These are phyloP conservation scores for Agrochola macilenta DNA, from an alignment of 2,888 invertebrate species.

Conservation along the genomic window DNA sequence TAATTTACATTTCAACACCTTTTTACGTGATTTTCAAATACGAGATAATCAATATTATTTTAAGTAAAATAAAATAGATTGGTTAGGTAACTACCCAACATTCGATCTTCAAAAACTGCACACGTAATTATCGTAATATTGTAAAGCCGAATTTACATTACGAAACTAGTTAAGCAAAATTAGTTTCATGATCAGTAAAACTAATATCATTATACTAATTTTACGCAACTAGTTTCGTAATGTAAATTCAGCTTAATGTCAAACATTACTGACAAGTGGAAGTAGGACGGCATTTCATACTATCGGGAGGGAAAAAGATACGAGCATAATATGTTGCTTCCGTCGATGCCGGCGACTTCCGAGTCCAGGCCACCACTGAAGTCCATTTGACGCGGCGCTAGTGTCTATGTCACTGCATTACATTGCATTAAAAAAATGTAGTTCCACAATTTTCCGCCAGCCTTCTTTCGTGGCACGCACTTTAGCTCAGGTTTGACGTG, in stretches of 20 bases:
- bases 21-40: conserved; percentile 5
- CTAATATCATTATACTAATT: too few species aligned
- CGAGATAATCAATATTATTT: conserved; percentile 6
- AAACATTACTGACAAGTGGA: background rate
- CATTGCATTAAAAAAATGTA: too few species aligned
- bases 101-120: background rate
- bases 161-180: too few species aligned
- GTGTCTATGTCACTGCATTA: too few species aligned
- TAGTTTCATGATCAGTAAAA: too few species aligned
- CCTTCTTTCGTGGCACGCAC: too few species aligned
- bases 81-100: background rate
- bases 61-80: background rate
- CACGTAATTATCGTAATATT: background rate
- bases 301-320: background rate
- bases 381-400: too few species aligned
- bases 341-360: background rate
- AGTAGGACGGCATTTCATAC: background rate
- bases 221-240: too few species aligned
- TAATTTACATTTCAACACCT: conserved; percentile 16
- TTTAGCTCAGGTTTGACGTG: background rate
- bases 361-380: too few species aligned
- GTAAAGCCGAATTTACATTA: too few species aligned
- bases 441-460: too few species aligned
- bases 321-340: background rate
- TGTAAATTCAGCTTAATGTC: background rate